A percentile compares a stretch with the other conserved stretches of the same genome.
These are phyloP conservation scores for Aptenodytes patagonicus DNA, from an alignment of 2,113 vertebrate species.

Conservation along the genomic window DNA sequence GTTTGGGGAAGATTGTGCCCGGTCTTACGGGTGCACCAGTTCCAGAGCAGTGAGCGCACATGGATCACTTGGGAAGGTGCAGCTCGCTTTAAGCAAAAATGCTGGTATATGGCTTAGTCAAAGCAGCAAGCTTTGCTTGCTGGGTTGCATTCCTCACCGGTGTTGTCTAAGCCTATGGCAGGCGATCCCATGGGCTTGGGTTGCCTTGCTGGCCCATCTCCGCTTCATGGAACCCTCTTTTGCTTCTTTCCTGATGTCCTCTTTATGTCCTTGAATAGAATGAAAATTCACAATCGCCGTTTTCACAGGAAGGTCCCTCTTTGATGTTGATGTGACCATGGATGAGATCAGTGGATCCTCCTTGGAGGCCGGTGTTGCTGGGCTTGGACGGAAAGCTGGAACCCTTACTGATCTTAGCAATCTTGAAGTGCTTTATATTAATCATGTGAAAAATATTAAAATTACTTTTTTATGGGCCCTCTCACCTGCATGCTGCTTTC, in stretches of 20 bases:
- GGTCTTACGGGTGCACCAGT: background rate
- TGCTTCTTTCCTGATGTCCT: background rate
- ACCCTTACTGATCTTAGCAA: background rate
- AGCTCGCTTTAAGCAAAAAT: background rate
- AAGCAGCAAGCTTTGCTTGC: background rate
- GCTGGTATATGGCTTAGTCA: background rate
- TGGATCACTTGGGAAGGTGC: background rate
- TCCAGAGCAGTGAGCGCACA: background rate
- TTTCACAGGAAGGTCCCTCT: background rate
- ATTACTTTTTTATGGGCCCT: background rate
- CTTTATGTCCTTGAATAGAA: background rate
- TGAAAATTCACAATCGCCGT: accelerated
- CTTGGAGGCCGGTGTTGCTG: background rate
- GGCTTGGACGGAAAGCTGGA: background rate
- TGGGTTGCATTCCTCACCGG: background rate
- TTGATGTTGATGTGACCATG: accelerated
- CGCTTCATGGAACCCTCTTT: background rate
- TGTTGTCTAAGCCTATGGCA: background rate
- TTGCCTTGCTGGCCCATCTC: background rate
- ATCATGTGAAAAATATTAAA: accelerated
- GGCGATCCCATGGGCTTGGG: accelerated
- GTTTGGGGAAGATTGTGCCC: no score
- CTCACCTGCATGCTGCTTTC: background rate
- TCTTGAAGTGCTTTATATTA: background rate
- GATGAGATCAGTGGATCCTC: background rate